Evolutionary conservation across 2,888 invertebrate genomes (phyloP).

Genomic region (Nomada ferruginata): DNA sequence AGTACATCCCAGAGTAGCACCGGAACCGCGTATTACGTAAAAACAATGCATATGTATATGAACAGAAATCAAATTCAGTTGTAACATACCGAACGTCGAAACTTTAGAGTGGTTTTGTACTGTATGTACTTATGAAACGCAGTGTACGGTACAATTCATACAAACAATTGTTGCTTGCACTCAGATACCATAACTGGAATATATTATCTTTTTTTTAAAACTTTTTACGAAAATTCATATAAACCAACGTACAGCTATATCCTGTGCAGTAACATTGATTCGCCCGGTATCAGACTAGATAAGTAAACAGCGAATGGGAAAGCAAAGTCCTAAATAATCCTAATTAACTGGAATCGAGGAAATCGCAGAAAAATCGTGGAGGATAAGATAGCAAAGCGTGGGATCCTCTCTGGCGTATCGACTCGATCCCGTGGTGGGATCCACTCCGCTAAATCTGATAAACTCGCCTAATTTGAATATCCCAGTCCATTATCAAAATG

Average conservation of each 20-base stretch:
- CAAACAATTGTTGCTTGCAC: no score
- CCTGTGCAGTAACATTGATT: background rate
- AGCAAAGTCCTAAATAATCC: background rate
- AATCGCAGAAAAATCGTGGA: background rate
- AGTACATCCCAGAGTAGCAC: no score
- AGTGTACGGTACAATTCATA: no score
- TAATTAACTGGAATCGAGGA: constrained; percentile 11
- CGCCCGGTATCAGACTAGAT: background rate
- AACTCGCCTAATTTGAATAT: constrained; percentile 82
- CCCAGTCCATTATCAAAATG: constrained; percentile 82
- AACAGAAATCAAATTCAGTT: no score
- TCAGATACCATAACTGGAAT: no score
- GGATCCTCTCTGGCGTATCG: constrained; percentile 38
- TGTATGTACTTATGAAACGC: no score
- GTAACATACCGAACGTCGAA: no score
- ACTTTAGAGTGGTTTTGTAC: no score
- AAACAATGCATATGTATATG: no score
- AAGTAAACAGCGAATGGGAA: background rate
- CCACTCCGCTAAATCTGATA: constrained; percentile 79
- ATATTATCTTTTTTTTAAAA: no score
- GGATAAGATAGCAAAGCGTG: constrained; percentile 51
- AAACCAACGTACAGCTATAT: background rate
- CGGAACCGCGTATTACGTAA: no score
- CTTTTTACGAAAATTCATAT: no score
- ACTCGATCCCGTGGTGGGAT: constrained; percentile 70